Conservation (phyloP, 2,113 vertebrate species). For the Pelecanus crispus region DNA sequence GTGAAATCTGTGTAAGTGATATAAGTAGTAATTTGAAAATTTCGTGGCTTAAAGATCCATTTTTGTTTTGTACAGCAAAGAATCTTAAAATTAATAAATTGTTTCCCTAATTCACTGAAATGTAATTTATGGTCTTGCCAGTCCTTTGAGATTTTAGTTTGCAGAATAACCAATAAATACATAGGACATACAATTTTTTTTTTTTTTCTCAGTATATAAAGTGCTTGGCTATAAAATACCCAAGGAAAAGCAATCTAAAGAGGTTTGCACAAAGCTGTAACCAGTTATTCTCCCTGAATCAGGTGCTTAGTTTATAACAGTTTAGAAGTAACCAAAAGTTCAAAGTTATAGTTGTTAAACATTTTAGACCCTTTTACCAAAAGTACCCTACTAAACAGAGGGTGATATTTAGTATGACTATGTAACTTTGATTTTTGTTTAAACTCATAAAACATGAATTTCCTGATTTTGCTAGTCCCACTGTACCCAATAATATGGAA, state of each 20-base stretch:
- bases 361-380: constrained; percentile 4
- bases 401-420: constrained; percentile 31
- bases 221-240: neutral
- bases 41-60: neutral
- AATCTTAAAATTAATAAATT: neutral
- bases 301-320: constrained; percentile 18
- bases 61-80: neutral
- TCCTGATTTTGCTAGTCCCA: constrained; percentile 67
- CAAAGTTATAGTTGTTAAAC: constrained; percentile 11
- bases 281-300: neutral
- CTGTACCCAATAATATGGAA: constrained; percentile 57
- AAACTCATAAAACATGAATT: constrained; percentile 62
- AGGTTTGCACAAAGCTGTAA: neutral
- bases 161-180: neutral
- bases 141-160: neutral
- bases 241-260: neutral
- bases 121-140: neutral
- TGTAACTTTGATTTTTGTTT: constrained; percentile 59
- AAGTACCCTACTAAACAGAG: neutral
- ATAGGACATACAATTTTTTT: neutral
- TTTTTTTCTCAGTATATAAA: neutral
- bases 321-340: constrained; percentile 15
- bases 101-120: neutral
- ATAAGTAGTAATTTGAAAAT: neutral
- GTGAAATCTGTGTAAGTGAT: neutral